A percentile compares a stretch with the other conserved stretches of the same genome.
phyloP scores from a whole-genome alignment of 2,888 invertebrate species.

The Apantesis nais region DNA sequence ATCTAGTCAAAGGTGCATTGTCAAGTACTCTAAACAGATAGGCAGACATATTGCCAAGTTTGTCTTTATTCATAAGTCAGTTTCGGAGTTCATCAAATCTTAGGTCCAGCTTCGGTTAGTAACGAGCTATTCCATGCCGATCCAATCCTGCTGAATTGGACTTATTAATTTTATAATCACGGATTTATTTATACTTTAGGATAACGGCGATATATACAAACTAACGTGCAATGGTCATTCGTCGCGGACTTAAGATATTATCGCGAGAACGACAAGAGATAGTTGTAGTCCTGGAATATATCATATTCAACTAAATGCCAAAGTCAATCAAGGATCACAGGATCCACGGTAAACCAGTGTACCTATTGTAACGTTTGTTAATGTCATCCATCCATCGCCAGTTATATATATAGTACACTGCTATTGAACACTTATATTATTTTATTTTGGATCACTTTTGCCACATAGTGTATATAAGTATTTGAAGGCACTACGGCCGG shows the following conservation, averaged over 20 bases:
- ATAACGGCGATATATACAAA: slow-evolving; percentile 34
- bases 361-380: not conserved
- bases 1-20: slow-evolving; percentile 43
- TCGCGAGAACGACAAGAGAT: not conserved
- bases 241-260: not conserved
- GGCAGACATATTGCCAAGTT: slow-evolving; percentile 15
- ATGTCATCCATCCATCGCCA: not conserved
- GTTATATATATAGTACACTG: slow-evolving; percentile 28
- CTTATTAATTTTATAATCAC: slow-evolving; percentile 50
- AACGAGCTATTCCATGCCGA: slow-evolving; percentile 51
- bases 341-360: not conserved
- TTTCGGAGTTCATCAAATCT: slow-evolving; percentile 68
- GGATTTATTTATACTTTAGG: slow-evolving; percentile 42
- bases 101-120: slow-evolving; percentile 50
- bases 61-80: slow-evolving; percentile 47
- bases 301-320: not conserved
- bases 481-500: slow-evolving; percentile 36
- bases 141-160: slow-evolving; percentile 50
- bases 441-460: slow-evolving; percentile 27
- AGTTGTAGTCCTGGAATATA: not conserved
- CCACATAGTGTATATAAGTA: slow-evolving; percentile 33
- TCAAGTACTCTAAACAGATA: slow-evolving; percentile 27
- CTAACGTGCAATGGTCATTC: slow-evolving; percentile 26
- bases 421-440: slow-evolving; percentile 30
- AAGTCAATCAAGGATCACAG: too few species aligned